Evolutionary conservation across 2,888 invertebrate species (phyloP), one percentile per base, ranked within the genome.

Genomic region (Pyrrhosoma nymphula): DNA sequence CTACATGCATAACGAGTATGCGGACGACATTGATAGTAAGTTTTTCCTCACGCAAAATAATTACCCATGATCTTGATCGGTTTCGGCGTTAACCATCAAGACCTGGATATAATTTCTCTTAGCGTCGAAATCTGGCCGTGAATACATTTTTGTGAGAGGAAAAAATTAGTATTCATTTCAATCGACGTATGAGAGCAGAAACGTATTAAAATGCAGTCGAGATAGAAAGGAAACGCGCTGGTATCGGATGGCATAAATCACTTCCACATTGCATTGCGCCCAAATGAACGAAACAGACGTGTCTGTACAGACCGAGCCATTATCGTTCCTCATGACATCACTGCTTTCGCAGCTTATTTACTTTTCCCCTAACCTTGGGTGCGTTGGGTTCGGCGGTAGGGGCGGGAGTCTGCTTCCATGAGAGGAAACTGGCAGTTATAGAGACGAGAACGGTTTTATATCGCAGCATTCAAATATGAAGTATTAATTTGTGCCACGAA

Each of bases 361-460:
- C 82, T 82, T 82, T 35, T 35, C 82, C 35, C 82, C 35, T 35
- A 82, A n/a, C n/a, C 82, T 35, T 82, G 35, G 69, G 82, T 4
- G 26, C 16, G 26, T 12, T 26, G 82, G 26, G 14, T 69, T 69
- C 26, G 69, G 26, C n/a, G 69, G 69, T 4, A 14, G 82, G 82
- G 82, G 18, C 16, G 82, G 82, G 35, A 8, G 35, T 26, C 82
- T 16, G 82, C 82, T 30, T 6, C 30, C 35, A 82, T 26, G 35
- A 35, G 82, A 82, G 82, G 82, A 82, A 82, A 18, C 82, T n/a
- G 35, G 30, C 82, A 82, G 82, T 82, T 82, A 82, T 82, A 82
- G 30, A 26, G 30, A 14, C 4, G 82, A 82, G 35, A 35, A 16
- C 35, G 82, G 18, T 35, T 30, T 14, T 12, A 18, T 18, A 82